Evolutionary conservation across 2,113 vertebrate genomes (phyloP).

Genomic region (Lichenostomus cassidix): DNA sequence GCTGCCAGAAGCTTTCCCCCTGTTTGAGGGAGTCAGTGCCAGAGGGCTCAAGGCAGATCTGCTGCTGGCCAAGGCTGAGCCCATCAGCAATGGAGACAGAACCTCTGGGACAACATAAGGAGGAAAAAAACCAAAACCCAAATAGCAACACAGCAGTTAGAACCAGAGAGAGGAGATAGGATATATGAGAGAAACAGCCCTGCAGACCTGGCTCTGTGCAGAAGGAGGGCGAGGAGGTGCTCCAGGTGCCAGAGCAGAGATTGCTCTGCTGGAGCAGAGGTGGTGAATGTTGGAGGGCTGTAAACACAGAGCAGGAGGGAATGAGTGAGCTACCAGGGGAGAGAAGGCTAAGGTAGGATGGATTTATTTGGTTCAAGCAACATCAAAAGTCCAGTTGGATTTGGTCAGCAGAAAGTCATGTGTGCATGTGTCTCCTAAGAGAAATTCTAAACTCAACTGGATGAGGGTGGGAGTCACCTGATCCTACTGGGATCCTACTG

Average conservation of each 20-base stretch:
- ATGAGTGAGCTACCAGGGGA: neutral
- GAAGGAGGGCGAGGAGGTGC: neutral
- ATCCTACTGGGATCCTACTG: neutral
- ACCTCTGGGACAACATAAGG: neutral
- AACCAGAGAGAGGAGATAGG: neutral
- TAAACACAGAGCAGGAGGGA: neutral
- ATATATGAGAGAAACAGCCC: neutral
- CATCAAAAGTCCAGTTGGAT: neutral
- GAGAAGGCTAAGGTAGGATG: neutral
- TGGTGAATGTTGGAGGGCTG: neutral
- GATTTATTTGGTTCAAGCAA: neutral
- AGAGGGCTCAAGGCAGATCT: neutral
- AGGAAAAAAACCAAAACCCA: accelerated
- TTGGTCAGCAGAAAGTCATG: neutral
- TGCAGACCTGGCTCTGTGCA: neutral
- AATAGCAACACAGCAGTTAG: neutral
- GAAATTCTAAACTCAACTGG: neutral
- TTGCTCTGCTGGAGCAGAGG: too few relatives aligned
- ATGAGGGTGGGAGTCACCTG: neutral
- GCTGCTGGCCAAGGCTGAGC: neutral
- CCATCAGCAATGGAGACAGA: too few relatives aligned
- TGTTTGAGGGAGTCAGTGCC: too few relatives aligned
- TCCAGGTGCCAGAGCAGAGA: neutral
- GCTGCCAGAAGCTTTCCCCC: neutral
- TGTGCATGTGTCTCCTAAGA: neutral